A percentile compares a stretch with the other conserved stretches of the same genome.
Conservation (phyloP, 2,888 invertebrate species). For the Achlya flavicornis region DNA sequence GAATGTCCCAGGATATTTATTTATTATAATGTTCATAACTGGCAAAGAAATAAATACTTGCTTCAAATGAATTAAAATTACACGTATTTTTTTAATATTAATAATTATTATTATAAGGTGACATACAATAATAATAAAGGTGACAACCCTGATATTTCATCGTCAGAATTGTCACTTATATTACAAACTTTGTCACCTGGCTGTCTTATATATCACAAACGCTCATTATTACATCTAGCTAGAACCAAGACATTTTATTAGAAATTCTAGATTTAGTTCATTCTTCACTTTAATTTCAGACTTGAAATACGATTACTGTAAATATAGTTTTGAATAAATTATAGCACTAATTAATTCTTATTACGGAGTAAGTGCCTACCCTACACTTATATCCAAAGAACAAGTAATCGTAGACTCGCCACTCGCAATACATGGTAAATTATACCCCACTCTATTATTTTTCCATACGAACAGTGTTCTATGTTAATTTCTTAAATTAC, state of each 20-base stretch:
- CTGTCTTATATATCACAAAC: not conserved
- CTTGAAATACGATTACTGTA: not conserved
- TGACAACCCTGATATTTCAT: not conserved
- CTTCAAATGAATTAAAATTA: too few relatives aligned
- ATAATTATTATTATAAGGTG: not conserved
- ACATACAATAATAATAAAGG: not conserved
- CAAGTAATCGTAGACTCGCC: not conserved
- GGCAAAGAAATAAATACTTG: too few relatives aligned
- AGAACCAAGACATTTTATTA: too few relatives aligned
- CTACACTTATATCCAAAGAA: not conserved
- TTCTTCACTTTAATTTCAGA: not conserved
- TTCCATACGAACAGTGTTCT: slow-evolving; percentile 15
- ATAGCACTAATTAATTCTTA: not conserved
- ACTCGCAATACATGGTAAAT: not conserved
- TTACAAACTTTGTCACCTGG: not conserved
- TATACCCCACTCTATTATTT: slow-evolving; percentile 4
- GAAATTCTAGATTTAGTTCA: too few relatives aligned
- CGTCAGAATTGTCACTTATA: not conserved
- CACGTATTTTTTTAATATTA: too few relatives aligned
- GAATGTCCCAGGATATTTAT: too few relatives aligned
- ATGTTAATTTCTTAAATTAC: slow-evolving; percentile 36
- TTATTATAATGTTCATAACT: too few relatives aligned
- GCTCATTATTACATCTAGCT: not conserved
- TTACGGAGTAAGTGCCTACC: not conserved
- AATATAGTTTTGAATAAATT: not conserved